These are phyloP conservation scores for Lerista edwardsae DNA, from an alignment of 2,797 vertebrate genomes.

Conservation along the genomic window DNA sequence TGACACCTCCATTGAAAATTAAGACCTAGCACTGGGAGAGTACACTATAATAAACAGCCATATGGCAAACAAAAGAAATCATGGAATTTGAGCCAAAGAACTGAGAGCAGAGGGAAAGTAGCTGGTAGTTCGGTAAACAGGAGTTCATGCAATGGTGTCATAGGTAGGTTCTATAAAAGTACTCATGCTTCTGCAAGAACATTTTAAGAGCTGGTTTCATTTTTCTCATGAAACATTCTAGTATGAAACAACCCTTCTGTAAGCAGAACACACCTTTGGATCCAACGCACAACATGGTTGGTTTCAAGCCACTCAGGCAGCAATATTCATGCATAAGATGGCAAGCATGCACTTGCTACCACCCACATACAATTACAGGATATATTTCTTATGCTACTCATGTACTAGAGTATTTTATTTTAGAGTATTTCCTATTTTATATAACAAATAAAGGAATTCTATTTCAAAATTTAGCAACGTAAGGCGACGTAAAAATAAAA, in stretches of 20 bases:
- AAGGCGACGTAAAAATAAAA: no score
- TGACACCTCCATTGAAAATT: not conserved
- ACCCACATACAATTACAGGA: not conserved
- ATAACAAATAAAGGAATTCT: not conserved
- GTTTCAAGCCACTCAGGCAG: not conserved
- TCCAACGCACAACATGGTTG: not conserved
- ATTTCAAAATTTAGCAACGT: not conserved
- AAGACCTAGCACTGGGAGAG: no score
- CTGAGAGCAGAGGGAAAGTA: not conserved
- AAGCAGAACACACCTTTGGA: not conserved
- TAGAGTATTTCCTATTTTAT: not conserved
- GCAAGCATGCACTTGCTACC: not conserved
- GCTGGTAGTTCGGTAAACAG: not conserved
- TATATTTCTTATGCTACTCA: not conserved
- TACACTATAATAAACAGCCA: not conserved
- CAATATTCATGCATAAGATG: not conserved
- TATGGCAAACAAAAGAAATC: not conserved
- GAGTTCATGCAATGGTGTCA: not conserved
- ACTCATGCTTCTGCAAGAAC: not conserved
- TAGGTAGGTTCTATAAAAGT: not conserved
- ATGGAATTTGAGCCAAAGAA: not conserved
- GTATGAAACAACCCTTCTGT: not conserved
- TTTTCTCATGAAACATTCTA: not conserved
- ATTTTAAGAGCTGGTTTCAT: no score
- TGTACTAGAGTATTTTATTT: not conserved